Conservation (phyloP, 2,113 vertebrate genomes). For the Mastomys natalensis region DNA sequence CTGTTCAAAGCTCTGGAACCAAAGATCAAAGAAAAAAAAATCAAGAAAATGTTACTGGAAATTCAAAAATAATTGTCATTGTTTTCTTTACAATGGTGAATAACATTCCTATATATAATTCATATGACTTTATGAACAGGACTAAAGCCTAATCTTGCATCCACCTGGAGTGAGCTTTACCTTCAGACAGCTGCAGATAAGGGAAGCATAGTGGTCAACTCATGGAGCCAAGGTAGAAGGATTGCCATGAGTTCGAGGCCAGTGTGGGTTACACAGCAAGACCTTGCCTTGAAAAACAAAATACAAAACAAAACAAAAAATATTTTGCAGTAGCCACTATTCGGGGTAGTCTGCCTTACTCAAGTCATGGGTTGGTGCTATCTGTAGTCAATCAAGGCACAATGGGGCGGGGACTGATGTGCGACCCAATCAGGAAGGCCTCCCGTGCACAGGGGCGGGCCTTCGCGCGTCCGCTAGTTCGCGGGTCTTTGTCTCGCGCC, state of each 20-base stretch:
- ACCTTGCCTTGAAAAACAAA: background rate
- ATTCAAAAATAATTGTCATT: background rate
- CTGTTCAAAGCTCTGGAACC: background rate
- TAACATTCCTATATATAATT: background rate
- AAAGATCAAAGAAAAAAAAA: background rate
- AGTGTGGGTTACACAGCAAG: background rate
- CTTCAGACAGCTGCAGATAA: background rate
- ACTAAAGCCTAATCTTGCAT: background rate
- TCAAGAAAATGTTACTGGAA: background rate
- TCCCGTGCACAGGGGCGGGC: background rate
- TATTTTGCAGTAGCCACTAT: no score
- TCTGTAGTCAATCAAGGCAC: background rate
- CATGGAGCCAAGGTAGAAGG: background rate
- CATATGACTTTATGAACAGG: background rate
- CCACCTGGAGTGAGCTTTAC: background rate
- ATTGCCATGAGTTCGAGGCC: background rate
- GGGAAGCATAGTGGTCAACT: background rate
- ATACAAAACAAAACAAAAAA: background rate
- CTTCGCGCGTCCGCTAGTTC: background rate
- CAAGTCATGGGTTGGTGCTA: background rate
- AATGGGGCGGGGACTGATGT: background rate
- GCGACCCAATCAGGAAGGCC: background rate
- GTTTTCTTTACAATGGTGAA: background rate
- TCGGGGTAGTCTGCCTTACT: background rate
- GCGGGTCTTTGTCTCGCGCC: constrained; percentile 21